Percentiles rank a stretch among this genome's conserved stretches.
These are phyloP conservation scores for Pionites leucogaster DNA, from an alignment of 2,113 vertebrate genomes.

Conservation along the genomic window DNA sequence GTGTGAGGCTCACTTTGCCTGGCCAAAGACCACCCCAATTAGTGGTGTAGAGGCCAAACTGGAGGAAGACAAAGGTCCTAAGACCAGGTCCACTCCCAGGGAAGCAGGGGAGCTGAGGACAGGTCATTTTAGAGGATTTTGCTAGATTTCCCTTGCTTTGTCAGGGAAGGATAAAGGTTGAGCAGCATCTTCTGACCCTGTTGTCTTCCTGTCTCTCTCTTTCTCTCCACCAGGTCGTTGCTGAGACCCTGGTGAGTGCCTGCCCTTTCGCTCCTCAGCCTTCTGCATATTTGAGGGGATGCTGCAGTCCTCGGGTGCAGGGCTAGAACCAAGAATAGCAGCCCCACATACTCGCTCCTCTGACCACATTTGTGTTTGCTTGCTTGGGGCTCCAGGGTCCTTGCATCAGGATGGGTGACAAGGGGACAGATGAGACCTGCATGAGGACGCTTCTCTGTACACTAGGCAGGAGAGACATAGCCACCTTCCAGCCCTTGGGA, in stretches of 20 bases:
- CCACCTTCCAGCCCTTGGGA: background rate
- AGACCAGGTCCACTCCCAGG: background rate
- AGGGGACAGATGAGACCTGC: background rate
- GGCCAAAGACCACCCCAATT: background rate
- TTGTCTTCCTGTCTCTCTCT: conserved; percentile 69
- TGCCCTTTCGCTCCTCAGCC: background rate
- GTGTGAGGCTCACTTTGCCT: background rate
- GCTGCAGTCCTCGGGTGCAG: background rate
- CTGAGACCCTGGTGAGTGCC: conserved; percentile 83
- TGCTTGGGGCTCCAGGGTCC: background rate
- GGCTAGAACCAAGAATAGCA: background rate
- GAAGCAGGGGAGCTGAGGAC: background rate
- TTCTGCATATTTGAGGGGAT: background rate
- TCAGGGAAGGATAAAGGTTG: background rate
- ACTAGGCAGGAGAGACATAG: background rate
- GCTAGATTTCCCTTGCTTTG: background rate
- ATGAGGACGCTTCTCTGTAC: background rate
- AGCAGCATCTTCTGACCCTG: conserved; percentile 64
- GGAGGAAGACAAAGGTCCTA: background rate
- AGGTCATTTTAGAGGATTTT: background rate
- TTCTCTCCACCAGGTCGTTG: conserved; percentile 76
- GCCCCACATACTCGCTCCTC: background rate
- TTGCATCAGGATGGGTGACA: background rate
- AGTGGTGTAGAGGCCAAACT: background rate
- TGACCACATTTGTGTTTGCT: background rate